Evolutionary conservation across 2,888 invertebrate species (phyloP).

Genomic region (Diplolepis rosae): DNA sequence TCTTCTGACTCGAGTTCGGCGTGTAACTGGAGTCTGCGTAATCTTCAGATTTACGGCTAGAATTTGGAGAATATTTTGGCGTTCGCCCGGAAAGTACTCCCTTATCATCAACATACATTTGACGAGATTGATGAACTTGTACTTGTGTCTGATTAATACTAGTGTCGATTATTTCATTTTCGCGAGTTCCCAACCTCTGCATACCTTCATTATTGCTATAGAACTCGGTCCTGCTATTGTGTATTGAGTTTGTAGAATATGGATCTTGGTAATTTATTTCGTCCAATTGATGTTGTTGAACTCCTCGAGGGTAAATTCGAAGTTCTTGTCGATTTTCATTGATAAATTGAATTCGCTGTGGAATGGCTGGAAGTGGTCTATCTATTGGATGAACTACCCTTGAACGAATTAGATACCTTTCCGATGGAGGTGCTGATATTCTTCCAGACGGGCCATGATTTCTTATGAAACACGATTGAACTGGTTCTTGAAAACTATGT

Average conservation of each 20-base stretch:
- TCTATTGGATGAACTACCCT: conserved; percentile 66
- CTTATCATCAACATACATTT: conserved; percentile 55
- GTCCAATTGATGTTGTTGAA: not conserved
- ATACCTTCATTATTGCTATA: conserved; percentile 52
- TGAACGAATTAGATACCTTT: conserved; percentile 62
- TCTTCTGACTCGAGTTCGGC: conserved; percentile 69
- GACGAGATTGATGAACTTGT: conserved; percentile 62
- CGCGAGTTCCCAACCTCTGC: conserved; percentile 45
- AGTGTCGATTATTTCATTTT: conserved; percentile 55
- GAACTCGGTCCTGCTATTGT: conserved; percentile 34
- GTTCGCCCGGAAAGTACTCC: conserved; percentile 41
- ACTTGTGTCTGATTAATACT: conserved; percentile 61
- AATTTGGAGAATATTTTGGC: conserved; percentile 65
- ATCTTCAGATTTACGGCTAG: conserved; percentile 67
- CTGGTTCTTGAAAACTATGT: conserved; percentile 66
- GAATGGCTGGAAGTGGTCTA: conserved; percentile 68
- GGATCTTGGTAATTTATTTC: conserved; percentile 13
- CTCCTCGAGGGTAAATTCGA: conserved; percentile 34
- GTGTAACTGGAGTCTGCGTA: conserved; percentile 69
- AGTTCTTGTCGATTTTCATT: conserved; percentile 59
- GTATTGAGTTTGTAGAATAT: no score
- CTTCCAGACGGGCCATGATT: conserved; percentile 66
- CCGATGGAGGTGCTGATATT: conserved; percentile 66
- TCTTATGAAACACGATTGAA: conserved; percentile 57
- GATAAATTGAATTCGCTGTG: conserved; percentile 60